These are phyloP conservation scores for Eulithis prunata DNA, from an alignment of 2,888 invertebrate species.

Conservation along the genomic window DNA sequence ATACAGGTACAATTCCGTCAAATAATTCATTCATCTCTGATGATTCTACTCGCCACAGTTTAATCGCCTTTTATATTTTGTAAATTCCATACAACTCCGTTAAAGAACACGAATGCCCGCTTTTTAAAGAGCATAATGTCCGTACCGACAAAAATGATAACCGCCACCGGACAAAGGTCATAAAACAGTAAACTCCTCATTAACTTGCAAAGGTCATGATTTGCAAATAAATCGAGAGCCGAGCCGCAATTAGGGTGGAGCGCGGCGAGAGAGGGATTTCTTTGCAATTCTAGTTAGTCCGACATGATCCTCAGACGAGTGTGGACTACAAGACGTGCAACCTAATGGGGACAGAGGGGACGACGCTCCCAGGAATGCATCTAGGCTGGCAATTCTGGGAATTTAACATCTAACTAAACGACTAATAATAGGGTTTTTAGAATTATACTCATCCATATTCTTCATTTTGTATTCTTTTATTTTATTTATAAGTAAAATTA, in stretches of 20 bases:
- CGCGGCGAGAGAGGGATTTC: slow-evolving; percentile 65
- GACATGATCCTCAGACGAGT: slow-evolving; percentile 74
- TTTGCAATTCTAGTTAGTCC: slow-evolving; percentile 80
- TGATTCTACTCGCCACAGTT: too few relatives aligned
- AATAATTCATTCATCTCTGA: too few relatives aligned
- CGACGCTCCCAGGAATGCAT: slow-evolving; percentile 11
- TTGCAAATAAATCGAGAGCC: slow-evolving; percentile 76
- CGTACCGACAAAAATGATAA: slow-evolving; percentile 44
- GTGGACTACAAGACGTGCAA: slow-evolving; percentile 72
- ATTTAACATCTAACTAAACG: too few relatives aligned
- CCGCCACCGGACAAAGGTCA: slow-evolving; percentile 45
- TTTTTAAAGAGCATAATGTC: neutral
- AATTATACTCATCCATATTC: too few relatives aligned
- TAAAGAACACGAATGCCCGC: too few relatives aligned
- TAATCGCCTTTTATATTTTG: too few relatives aligned
- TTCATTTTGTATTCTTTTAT: too few relatives aligned
- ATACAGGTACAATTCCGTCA: too few relatives aligned
- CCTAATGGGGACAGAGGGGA: slow-evolving; percentile 57
- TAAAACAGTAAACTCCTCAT: slow-evolving; percentile 56
- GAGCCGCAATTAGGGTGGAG: slow-evolving; percentile 74
- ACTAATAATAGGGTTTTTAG: too few relatives aligned
- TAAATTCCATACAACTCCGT: too few relatives aligned
- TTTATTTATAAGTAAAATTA: too few relatives aligned
- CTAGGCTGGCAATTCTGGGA: slow-evolving; percentile 6
- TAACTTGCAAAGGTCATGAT: slow-evolving; percentile 64